phyloP scores from a whole-genome alignment of 2,113 vertebrate species.

The Antigone vipio region DNA sequence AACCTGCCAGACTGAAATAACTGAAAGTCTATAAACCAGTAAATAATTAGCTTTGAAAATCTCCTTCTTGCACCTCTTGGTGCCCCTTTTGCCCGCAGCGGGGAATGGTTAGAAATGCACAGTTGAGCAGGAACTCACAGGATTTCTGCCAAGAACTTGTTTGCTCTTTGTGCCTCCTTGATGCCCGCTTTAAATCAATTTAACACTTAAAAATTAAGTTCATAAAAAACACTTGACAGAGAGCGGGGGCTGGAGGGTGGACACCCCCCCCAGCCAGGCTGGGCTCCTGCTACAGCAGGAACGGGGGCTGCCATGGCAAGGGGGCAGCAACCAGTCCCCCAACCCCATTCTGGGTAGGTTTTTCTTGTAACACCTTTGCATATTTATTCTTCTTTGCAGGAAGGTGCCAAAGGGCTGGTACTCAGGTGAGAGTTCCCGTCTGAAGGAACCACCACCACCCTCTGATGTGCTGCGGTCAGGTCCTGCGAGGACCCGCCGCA shows the following conservation, averaged over 20 bases:
- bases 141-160: background rate
- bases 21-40: background rate
- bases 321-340: background rate
- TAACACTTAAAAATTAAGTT: background rate
- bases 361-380: background rate
- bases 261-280: background rate
- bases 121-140: background rate
- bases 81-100: background rate
- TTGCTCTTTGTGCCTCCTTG: background rate
- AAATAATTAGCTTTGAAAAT: background rate
- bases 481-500: background rate
- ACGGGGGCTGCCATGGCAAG: fast-evolving
- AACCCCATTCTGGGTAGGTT: background rate
- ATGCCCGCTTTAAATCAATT: background rate
- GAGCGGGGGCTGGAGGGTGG: background rate
- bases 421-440: background rate
- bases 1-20: constrained; percentile 3
- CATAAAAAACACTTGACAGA: background rate
- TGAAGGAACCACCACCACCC: background rate
- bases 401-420: background rate
- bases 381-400: background rate
- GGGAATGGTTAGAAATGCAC: background rate
- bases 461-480: background rate
- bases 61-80: background rate
- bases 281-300: background rate